Evolutionary conservation across 2,888 invertebrate species (phyloP), one percentile per base, ranked within the genome.

Genomic region (Scelioninae gen. 1): DNA sequence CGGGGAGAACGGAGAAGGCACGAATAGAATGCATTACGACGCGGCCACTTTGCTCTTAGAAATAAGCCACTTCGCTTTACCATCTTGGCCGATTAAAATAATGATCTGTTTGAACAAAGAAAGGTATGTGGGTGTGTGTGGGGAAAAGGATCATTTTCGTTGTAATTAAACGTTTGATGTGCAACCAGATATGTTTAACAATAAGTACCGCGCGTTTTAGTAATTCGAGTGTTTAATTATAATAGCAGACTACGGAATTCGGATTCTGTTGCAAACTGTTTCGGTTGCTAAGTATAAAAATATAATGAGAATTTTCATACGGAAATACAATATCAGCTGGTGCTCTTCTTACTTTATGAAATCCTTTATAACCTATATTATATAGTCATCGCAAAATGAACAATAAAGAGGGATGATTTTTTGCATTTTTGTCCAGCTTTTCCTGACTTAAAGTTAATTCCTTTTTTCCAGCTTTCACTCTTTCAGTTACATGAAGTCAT

Each of bases 81-180:
- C 69, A 58, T 63, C 32, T 15, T 55, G 68, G 43, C 58, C 60
- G 74, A 80, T 69, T 80, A 34, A 69, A 80, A 74, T 80, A 80
- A 80, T 68, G 62, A 68, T 74, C 80, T 62, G 55, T 74, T 74
- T 62, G 62, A 80, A 68, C 43, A 65, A 69, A 56, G 62, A 43
- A 53, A 53, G 23, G 51, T 31, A 10, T 34, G 72, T 53, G 53
- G 7, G 72, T 32, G 62, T 40, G 66, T 43, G 58, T 58, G 58
- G 55, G 31, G 16, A 60, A 66, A 74, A 6, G 47, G n/a, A 47
- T 60, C 53, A 32, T 13, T 66, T 34, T 60, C 31, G 13, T 45
- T 63, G 9, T 58, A 66, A 76, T 76, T 66, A 49, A 76, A 34
- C 58, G 32, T 45, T 63, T 51, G 58, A 62, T 72, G 23, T 53